Conservation (phyloP, 2,113 vertebrate species). For the Albula glossodonta region DNA sequence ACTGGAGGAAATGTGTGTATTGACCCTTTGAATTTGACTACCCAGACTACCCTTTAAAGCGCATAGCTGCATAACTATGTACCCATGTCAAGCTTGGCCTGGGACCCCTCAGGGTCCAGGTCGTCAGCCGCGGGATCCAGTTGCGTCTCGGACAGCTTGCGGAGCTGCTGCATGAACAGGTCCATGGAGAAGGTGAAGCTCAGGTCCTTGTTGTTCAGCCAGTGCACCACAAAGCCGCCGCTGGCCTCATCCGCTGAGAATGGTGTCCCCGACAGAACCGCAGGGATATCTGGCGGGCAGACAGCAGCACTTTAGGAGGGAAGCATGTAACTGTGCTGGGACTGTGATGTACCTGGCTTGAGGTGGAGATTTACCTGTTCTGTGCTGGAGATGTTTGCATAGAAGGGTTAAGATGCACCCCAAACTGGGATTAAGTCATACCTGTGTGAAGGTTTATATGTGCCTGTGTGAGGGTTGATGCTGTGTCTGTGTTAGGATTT, state of each 20-base stretch:
- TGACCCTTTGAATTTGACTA: too few species aligned
- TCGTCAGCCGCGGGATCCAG: constrained; percentile 72
- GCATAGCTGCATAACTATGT: constrained; percentile 15
- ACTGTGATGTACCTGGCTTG: neutral
- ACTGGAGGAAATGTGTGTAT: too few species aligned
- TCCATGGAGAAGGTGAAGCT: constrained; percentile 93
- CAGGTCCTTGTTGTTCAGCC: constrained; percentile 98
- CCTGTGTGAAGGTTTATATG: neutral
- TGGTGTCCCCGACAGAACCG: constrained; percentile 80
- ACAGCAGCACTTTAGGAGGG: neutral
- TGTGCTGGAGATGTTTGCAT: neutral
- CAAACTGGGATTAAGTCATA: neutral
- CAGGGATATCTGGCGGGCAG: constrained; percentile 82
- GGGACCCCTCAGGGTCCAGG: constrained; percentile 74
- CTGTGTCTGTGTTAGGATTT: neutral
- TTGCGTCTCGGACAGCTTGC: constrained; percentile 84
- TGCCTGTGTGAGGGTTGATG: neutral
- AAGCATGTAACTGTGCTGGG: neutral
- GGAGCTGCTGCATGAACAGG: constrained; percentile 90
- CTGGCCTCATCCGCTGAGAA: constrained; percentile 85
- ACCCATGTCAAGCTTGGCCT: constrained; percentile 91
- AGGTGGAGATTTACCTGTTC: neutral
- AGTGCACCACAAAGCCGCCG: constrained; percentile 92
- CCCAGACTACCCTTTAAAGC: too few species aligned
- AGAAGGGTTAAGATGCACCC: neutral